Base-by-base conservation (phyloP, 2,797 vertebrate genomes). In the Ambastaia sidthimunki region DNA sequence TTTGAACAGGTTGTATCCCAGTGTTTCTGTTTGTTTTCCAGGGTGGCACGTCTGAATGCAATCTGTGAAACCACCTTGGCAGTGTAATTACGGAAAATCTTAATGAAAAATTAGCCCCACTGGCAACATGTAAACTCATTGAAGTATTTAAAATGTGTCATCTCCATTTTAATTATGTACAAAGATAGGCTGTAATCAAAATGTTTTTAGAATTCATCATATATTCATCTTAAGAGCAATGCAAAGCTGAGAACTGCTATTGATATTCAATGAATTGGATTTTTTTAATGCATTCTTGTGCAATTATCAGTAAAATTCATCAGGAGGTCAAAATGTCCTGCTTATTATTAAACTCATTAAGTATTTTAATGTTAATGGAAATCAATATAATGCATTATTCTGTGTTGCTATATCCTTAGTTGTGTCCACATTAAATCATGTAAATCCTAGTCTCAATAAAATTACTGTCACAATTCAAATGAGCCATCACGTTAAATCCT, bases 1-100 rank as follows among this genome's bases (percentile, higher is more conserved):
- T 74, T 74, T 63, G 18, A 60, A 74, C 72, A 74, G 72, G 59
- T 62, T 62, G 57, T n/a, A 25, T 48, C 7, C 60, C 37, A n/a
- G 71, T 62, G 41, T 31, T 50, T 34, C 12, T 62, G 41, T 50
- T 63, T 60, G 37, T 41, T 41, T 41, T 48, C 44, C 62, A 47
- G 25, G n/a, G 11, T 28, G 25, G n/a, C 44, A 74, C 25, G 3
- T 1, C 28, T 63, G 25, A 74, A 63, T 74, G 31, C 6, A 63
- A 63, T 63, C 72, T 50, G 59, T 50, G 25, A 62, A 63, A 48
- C 25, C 72, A 34, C 72, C 59, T 63, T 63, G 44, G 18, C 25
- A 1, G 7, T 44, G 18, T 44, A 19, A 50, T 50, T 62, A 28
- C 25, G 19, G 13, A 21, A 21, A 23, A 57, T 11, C 21, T 11